Conservation (phyloP, 2,113 vertebrate species). For the Rhynchomys soricoides region DNA sequence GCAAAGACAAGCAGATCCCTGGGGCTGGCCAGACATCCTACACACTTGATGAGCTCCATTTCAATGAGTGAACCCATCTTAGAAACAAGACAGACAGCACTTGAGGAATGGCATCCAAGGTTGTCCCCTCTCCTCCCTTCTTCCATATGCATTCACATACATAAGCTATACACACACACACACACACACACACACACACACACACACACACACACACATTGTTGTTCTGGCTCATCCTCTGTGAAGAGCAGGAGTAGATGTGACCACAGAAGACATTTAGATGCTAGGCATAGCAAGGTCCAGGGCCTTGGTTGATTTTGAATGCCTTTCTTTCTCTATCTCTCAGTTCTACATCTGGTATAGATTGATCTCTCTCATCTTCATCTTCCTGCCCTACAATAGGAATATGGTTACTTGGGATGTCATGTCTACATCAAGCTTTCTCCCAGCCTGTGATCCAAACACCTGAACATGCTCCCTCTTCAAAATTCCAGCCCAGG, state of each 20-base stretch:
- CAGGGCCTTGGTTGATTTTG: neutral
- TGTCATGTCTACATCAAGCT: neutral
- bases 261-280: neutral
- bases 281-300: neutral
- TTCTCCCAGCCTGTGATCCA: neutral
- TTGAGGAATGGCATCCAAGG: neutral
- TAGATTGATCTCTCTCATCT: neutral
- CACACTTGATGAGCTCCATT: neutral
- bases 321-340: neutral
- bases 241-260: neutral
- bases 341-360: neutral
- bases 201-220: neutral
- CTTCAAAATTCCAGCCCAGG: neutral
- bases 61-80: neutral
- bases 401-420: neutral
- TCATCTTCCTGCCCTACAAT: neutral
- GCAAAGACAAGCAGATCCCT: neutral
- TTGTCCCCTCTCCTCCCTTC: neutral
- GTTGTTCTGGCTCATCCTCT: neutral
- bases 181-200: neutral
- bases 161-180: neutral
- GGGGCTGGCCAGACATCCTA: neutral
- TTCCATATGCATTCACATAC: neutral
- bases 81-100: neutral
- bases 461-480: neutral